Evolutionary conservation across 2,113 vertebrate species (phyloP).

Genomic region (Oenanthe oenanthe): DNA sequence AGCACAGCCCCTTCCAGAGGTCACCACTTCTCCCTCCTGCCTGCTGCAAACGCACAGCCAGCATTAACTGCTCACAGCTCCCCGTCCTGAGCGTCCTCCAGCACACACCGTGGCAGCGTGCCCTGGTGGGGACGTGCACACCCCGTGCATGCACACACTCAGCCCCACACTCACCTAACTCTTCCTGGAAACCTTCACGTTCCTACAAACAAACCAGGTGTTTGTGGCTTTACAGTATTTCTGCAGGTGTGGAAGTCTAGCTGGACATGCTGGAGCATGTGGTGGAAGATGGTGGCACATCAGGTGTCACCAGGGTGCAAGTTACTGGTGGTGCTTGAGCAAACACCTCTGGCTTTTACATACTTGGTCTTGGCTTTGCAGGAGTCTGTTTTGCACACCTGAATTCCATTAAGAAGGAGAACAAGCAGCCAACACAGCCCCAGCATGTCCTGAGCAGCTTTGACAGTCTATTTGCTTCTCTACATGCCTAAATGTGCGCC

Average conservation of each 20-base stretch:
- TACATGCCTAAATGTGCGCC: neutral
- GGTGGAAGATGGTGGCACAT: neutral
- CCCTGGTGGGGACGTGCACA: accelerated
- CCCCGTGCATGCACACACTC: accelerated
- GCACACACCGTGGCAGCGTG: accelerated
- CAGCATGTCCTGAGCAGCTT: neutral
- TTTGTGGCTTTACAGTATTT: neutral
- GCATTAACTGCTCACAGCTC: neutral
- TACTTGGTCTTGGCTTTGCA: neutral
- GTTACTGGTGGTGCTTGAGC: neutral
- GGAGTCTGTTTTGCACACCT: neutral
- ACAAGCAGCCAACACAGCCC: neutral
- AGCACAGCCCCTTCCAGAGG: slow-evolving; percentile 63
- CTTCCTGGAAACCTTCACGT: neutral
- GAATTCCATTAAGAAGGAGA: neutral
- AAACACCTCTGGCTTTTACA: neutral
- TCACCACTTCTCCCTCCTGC: slow-evolving; percentile 11
- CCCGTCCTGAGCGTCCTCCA: neutral
- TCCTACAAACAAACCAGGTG: neutral
- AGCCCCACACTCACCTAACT: neutral
- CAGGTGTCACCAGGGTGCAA: neutral
- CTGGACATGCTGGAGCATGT: neutral
- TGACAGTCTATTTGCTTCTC: slow-evolving; percentile 20
- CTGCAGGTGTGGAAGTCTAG: neutral
- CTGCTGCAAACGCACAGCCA: neutral